These are phyloP conservation scores for Morbakka virulenta DNA, from an alignment of 30 jellyfish, hydroid and myxozoan species.

Conservation along the genomic window DNA sequence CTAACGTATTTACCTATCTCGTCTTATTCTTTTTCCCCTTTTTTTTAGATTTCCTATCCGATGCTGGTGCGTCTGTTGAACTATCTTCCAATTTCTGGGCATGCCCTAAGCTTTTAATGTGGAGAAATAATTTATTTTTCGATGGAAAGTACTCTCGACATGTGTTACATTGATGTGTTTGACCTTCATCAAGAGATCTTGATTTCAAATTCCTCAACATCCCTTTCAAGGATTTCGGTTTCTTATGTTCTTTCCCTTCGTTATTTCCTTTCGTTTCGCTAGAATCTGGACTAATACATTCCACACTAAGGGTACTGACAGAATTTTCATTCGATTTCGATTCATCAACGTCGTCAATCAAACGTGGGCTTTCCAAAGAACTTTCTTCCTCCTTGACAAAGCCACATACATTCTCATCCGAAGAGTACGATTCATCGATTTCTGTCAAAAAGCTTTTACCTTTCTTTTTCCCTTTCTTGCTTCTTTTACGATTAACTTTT, in stretches of 20 bases:
- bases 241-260: background rate
- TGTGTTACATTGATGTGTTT: slow-evolving; percentile 53
- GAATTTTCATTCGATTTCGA: background rate
- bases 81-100: slow-evolving; percentile 51
- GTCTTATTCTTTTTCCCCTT: no score
- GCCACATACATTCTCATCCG: background rate
- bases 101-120: slow-evolving; percentile 67
- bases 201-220: background rate
- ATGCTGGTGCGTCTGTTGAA: no score
- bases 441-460: slow-evolving; percentile 19
- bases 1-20: no score
- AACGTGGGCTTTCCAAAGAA: no score
- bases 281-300: background rate
- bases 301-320: background rate
- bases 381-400: background rate
- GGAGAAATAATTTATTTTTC: slow-evolving; percentile 75
- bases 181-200: background rate
- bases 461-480: background rate
- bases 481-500: slow-evolving; percentile 30
- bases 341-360: no score
- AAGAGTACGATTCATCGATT: slow-evolving; percentile 35
- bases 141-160: slow-evolving; percentile 65
- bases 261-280: background rate
- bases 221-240: background rate
- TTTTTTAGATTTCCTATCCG: no score